Base-by-base conservation (phyloP, 2,888 invertebrate species). In the Digitonthophagus gazella region DNA sequence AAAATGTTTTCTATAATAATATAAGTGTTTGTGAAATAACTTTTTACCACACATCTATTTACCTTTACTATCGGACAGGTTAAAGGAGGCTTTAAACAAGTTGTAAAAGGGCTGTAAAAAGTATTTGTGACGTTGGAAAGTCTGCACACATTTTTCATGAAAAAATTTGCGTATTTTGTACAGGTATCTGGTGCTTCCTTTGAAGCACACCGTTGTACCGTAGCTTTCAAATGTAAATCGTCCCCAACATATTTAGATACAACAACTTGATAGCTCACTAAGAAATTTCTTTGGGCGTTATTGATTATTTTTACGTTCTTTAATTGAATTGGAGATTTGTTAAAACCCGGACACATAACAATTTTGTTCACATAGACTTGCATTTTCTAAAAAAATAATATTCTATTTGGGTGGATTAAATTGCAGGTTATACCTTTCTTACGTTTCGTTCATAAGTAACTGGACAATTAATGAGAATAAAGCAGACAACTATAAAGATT, bases 141-240 rank as follows among this genome's bases (percentile, higher is more conserved):
- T 58, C 15, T 58, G 8, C 58, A 58, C 11, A 3, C n/a, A 16
- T 58, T 58, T 15, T 58, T 58, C 15, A 14, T 15, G 15, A 14
- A 16, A 11, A 58, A 18, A 58, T 14, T 58, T 5, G 58, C 15
- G 4, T 2, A 58, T 58, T 58, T 58, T 14, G 58, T 58, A 18
- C 58, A 58, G 2, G 58, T 58, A 58, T 58, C 58, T 14, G 18
- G 18, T 2, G 58, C 58, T 15, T 58, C 58, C 15, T 58, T 58
- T 16, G 58, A 58, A 14, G 58, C 58, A 15, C 58, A 58, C 15
- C 58, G 15, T 15, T 58, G n/a, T 15, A 58, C 2, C n/a, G 8
- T 18, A 2, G 15, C 15, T 14, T 14, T 58, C 2, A 58, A 8
- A 18, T 18, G 8, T 1, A 11, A 11, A 44, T 44, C 28, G 2